Evolutionary conservation across 2,113 vertebrate species (phyloP).

Genomic region (Genyomyrus donnyi): DNA sequence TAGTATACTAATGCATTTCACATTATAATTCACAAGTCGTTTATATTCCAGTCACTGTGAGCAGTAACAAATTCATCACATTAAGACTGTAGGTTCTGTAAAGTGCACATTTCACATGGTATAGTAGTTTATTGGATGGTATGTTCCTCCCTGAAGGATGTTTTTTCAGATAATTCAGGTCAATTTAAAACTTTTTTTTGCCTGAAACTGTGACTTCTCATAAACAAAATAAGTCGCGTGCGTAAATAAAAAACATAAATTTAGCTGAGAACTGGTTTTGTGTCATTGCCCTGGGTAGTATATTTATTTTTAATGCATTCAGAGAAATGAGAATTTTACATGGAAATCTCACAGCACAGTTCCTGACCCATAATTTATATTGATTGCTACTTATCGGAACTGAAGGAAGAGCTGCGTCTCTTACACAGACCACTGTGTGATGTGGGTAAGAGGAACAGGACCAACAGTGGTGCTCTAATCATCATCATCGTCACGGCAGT

Average conservation of each 20-base stretch:
- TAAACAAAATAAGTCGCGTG: background rate
- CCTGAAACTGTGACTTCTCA: background rate
- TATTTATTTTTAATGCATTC: background rate
- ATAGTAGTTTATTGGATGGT: background rate
- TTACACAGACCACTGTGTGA: background rate
- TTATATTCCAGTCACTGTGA: background rate
- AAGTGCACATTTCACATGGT: background rate
- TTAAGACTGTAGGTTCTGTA: background rate
- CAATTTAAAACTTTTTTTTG: background rate
- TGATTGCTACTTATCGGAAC: background rate
- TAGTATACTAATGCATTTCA: background rate
- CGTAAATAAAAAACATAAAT: background rate
- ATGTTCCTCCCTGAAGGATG: background rate
- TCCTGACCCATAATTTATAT: background rate
- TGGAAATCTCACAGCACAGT: background rate
- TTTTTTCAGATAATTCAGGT: background rate
- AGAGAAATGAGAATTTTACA: background rate
- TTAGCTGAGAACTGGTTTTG: background rate
- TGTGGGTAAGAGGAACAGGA: background rate
- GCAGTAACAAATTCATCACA: background rate
- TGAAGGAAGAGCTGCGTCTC: background rate
- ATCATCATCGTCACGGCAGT: background rate
- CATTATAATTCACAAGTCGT: background rate
- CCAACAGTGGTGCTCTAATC: background rate
- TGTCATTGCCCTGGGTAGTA: background rate